Percentiles rank a stretch among this genome's conserved stretches.
These are phyloP conservation scores for human DNA, from an alignment of 2,113 vertebrate species.

Conservation along the genomic window GRCh38 chr6:97325001-97325500, in stretches of 20 bases:
- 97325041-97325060: background rate
- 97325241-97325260: background rate
- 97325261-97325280: background rate
- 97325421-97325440: background rate
- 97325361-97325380: background rate
- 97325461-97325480: background rate
- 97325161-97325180: background rate
- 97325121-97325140: background rate
- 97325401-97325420: background rate
- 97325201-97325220: background rate
- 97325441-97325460: background rate
- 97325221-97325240: background rate
- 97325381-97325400: background rate
- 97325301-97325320: background rate
- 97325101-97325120: background rate
- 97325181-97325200: background rate
- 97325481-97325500: background rate
- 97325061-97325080: background rate
- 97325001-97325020: background rate
- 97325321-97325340: background rate
- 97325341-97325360: background rate
- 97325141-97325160: background rate
- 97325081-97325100: background rate
- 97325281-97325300: background rate
- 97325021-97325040: background rate